phyloP scores from a whole-genome alignment of 1,140 invertebrate genomes.

The Monomorium pharaonis region DNA sequence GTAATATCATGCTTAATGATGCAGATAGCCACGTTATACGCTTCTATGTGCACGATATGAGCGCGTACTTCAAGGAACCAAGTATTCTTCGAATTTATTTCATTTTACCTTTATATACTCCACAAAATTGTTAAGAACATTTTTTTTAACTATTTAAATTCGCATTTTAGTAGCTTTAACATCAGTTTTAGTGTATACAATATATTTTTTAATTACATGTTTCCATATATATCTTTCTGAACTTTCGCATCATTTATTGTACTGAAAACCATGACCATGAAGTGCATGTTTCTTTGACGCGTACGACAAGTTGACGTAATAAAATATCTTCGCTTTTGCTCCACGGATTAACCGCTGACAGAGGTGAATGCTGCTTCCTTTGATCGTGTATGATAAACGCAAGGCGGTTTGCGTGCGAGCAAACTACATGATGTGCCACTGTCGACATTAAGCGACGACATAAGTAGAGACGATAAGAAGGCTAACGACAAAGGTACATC shows the following conservation, averaged over 20 bases:
- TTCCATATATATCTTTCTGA: neutral
- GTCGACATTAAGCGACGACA: conserved; percentile 51
- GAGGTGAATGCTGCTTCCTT: conserved; percentile 7
- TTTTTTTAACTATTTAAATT: neutral
- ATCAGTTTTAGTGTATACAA: neutral
- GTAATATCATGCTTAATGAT: conserved; percentile 60
- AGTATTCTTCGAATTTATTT: neutral
- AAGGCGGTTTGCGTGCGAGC: conserved; percentile 27
- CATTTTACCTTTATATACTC: neutral
- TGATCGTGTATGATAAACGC: conserved; percentile 23
- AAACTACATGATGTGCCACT: conserved; percentile 17
- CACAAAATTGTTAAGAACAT: neutral
- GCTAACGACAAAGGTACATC: conserved; percentile 52
- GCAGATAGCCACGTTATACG: conserved; percentile 29
- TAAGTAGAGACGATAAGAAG: conserved; percentile 31
- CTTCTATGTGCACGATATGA: neutral
- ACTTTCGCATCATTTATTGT: neutral
- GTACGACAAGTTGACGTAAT: neutral
- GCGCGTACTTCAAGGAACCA: neutral
- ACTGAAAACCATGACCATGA: neutral
- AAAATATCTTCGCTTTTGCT: conserved; percentile 2
- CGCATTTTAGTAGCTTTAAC: neutral
- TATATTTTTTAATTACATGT: neutral
- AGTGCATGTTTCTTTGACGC: neutral
- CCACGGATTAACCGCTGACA: conserved; percentile 10